phyloP scores from a whole-genome alignment of 2,888 invertebrate genomes.

The Lithosia quadra region DNA sequence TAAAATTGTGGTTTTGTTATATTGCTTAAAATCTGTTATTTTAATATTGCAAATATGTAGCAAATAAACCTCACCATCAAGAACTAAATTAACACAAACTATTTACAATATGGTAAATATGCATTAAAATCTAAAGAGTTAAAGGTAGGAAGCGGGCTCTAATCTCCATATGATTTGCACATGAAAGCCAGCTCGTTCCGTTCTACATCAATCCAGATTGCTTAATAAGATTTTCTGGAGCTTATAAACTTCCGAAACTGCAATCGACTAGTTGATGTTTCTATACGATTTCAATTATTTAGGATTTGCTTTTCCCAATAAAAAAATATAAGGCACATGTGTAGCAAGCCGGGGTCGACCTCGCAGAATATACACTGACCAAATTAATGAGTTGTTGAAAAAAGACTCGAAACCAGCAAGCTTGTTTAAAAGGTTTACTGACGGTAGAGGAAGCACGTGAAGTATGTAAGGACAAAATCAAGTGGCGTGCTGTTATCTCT shows the following conservation, averaged over 20 bases:
- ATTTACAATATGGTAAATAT: conserved; percentile 20
- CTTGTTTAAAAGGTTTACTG: no score
- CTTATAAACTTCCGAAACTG: conserved; percentile 18
- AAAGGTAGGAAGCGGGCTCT: conserved; percentile 19
- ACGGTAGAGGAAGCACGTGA: no score
- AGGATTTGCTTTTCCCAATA: not conserved
- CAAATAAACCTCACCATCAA: not conserved
- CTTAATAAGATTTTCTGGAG: conserved; percentile 34
- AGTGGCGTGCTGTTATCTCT: no score
- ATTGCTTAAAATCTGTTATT: no score
- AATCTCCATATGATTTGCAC: conserved; percentile 47
- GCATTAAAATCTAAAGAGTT: conserved; percentile 22
- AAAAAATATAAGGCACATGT: no score
- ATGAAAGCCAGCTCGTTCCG: conserved; percentile 35
- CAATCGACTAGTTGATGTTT: not conserved
- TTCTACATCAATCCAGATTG: conserved; percentile 41
- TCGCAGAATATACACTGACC: no score
- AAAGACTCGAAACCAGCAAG: no score
- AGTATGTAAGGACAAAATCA: no score
- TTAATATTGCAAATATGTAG: not conserved
- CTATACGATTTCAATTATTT: not conserved
- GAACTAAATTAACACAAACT: conserved; percentile 11
- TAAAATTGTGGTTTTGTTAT: no score
- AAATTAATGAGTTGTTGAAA: no score
- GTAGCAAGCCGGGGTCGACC: no score